phyloP scores from a whole-genome alignment of 2,888 invertebrate species.

The Leptura quadrifasciata region DNA sequence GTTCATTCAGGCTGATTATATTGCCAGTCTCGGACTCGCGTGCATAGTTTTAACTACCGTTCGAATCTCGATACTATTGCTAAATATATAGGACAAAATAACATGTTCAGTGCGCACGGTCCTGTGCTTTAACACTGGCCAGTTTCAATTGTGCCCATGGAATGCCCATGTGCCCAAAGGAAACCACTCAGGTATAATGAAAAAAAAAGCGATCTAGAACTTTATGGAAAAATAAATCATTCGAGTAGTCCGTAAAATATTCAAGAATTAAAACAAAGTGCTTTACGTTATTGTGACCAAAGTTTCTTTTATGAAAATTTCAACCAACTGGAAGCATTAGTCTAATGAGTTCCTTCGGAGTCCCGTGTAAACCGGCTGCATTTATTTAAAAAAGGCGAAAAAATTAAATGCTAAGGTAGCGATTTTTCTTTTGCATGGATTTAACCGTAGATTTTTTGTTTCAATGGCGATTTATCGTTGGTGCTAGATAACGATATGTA shows the following conservation, averaged over 20 bases:
- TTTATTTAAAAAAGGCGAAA: slow-evolving; percentile 28
- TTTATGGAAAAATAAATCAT: slow-evolving; percentile 37
- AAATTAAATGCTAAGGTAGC: slow-evolving; percentile 8
- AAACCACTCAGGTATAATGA: slow-evolving; percentile 24
- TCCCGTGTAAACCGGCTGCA: slow-evolving; percentile 6
- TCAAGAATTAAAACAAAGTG: slow-evolving; percentile 37
- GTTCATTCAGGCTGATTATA: too few species aligned
- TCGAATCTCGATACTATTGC: too few species aligned
- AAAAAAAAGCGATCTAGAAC: slow-evolving; percentile 33
- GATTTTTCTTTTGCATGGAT: slow-evolving; percentile 4
- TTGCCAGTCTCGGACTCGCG: too few species aligned
- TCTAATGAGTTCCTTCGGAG: slow-evolving; percentile 45
- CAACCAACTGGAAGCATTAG: slow-evolving; percentile 46
- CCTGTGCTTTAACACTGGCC: too few species aligned
- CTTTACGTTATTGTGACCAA: slow-evolving; percentile 40
- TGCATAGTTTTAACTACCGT: too few species aligned
- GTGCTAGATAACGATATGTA: slow-evolving; percentile 48
- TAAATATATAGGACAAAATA: too few species aligned
- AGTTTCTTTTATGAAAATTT: slow-evolving; percentile 28
- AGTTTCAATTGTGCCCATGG: too few species aligned
- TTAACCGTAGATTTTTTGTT: slow-evolving; percentile 5
- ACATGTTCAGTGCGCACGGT: too few species aligned
- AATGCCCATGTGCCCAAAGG: too few species aligned
- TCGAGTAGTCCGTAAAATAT: slow-evolving; percentile 35
- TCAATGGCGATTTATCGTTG: slow-evolving; percentile 10